Base-by-base conservation (phyloP, 2,888 invertebrate genomes). In the Clanis bilineata region DNA sequence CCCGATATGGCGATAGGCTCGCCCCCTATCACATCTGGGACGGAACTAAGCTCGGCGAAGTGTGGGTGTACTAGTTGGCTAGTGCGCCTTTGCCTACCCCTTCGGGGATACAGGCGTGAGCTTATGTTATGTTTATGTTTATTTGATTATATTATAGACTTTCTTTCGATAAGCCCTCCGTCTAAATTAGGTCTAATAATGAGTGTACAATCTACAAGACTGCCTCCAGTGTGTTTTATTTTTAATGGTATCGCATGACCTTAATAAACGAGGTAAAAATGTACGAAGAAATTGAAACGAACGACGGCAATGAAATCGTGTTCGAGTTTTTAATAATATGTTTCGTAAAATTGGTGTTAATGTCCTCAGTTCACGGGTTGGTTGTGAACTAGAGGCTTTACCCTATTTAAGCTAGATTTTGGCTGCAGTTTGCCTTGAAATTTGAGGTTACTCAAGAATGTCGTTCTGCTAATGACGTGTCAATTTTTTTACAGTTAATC, bases 151-250 rank as follows among this genome's bases (percentile, higher is more conserved):
- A n/a, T n/a, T n/a, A n/a, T n/a, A n/a, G n/a, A n/a, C n/a, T n/a
- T n/a, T n/a, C n/a, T n/a, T n/a, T n/a, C n/a, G n/a, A n/a, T n/a
- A n/a, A n/a, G n/a, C n/a, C n/a, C n/a, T n/a, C n/a, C n/a, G n/a
- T n/a, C n/a, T n/a, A n/a, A n/a, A n/a, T n/a, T n/a, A n/a, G n/a
- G n/a, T 71, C 69, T 71, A 71, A 77, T 59, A 79, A 79, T 72
- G 66, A 74, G 66, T 71, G 65, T 70, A 71, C 57, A 68, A 64
- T 32, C 62, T n/a, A 43, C 23, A 38, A 9, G 55, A 56, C 47
- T 65, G 67, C 68, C 62, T 65, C 65, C 54, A 59, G 69, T 64
- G 56, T 62, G 64, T 64, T 62, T 60, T 59, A 62, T 67, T 59
- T 56, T 65, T 68, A 62, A 67, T 64, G 51, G 58, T 41, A 36